Evolutionary conservation across 2,888 invertebrate genomes (phyloP), one percentile per base, ranked within the genome.

Genomic region (Pollenia angustigena): DNA sequence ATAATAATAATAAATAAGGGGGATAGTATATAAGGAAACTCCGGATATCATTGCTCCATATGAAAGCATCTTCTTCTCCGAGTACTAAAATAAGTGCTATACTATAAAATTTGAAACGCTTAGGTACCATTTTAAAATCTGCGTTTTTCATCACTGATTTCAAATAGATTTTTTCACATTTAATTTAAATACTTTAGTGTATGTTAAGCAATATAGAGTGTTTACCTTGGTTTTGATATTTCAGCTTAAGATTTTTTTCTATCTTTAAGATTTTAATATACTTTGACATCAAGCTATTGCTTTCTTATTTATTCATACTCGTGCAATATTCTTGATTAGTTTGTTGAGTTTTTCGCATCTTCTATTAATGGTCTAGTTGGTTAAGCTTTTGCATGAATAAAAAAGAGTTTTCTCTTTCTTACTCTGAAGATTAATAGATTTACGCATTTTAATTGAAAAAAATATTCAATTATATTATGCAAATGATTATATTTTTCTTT

Each of bases 261-360:
- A 16, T 82, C 62, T 50, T 46, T 16, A 44, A 62, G 40, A 87
- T 75, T 84, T 81, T 87, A 84, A 87, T 84, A 87, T 84, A 87
- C 64, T 84, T 84, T 84, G 87, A 87, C 87, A 79, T 84, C 84
- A 84, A 87, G 87, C 84, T 87, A 81, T 87, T 84, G 81, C 80
- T 16, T 79, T 83, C 83, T 84, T 87, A 84, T 87, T 84, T 84
- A 76, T 81, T 66, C 76, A 76, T 83, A 81, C 48, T 66, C 76
- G 72, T 83, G 78, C 48, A 72, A 52, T 81, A 52, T 76, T 87
- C 84, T 87, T 81, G 78, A 84, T 78, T 56, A 81, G 80, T 75
- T 75, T 54, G 10, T 50, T 62, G 44, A 40, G 40, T 68, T 52
- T 82, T 72, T 58, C 12, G 32, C 66, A 18, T 74, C 60, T 68